Evolutionary conservation across 2,113 vertebrate genomes (phyloP), one percentile per base, ranked within the genome.

Genomic region (Sebastes fasciatus): DNA sequence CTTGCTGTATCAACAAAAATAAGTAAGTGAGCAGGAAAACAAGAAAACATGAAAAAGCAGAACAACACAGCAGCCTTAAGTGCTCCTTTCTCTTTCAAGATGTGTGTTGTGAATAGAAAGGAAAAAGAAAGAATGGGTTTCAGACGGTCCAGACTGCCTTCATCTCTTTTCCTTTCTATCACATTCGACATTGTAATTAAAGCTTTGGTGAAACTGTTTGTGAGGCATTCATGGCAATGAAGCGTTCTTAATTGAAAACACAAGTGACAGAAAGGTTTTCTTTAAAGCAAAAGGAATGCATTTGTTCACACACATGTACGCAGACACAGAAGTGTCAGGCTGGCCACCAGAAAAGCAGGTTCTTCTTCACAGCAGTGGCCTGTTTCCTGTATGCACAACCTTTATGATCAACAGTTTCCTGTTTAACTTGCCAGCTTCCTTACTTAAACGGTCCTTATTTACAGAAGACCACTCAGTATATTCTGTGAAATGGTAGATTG

Each of bases 361-460:
- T 91, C 42, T 77, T 84, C 60, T 58, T 80, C 45, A 77, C 69
- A 74, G 57, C 55, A 65, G 21, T 23, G 60, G 80, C 19, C 14
- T 1, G 16, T 54, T 84, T 91, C 78, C 82, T 83, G 66, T 42
- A 61, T 76, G 43, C 66, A 78, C 48, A 78, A 46, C 52, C 49
- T 86, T 77, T 82, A 82, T 73, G 8, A 54, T 77, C 70, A 79
- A 67, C 48, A 68, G 51, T 77, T 91, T 91, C 90, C 86, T 74
- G 87, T 87, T 91, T 70, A 84, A 80, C 87, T 81, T 51, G 67
- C 17, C 74, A 66, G 71, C 75, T 84, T 90, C 88, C 79, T 79
- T 74, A 58, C 81, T 51, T 49, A 12, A 49, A 82, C 52, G 26
- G 19, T 13, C 21, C 23, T 43, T 74, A 55, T 79, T 85, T 62